Evolutionary conservation across 2,888 invertebrate species (phyloP).

Genomic region (Idaea biselata): DNA sequence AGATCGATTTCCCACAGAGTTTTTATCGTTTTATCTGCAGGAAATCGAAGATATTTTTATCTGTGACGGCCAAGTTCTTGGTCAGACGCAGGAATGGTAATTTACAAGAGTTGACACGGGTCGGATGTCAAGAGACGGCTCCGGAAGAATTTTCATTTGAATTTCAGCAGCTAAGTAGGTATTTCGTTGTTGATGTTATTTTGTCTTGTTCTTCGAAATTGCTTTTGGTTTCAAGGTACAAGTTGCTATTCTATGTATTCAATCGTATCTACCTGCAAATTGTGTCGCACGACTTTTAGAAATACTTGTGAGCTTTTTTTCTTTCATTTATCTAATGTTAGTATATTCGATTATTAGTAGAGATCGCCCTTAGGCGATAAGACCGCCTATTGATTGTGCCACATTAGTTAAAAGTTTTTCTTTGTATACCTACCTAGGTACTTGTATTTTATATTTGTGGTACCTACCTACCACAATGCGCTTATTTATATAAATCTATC

Average conservation of each 20-base stretch:
- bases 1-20: constrained; percentile 8
- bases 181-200: neutral
- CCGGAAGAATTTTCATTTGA: constrained; percentile 37
- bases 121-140: constrained; percentile 27
- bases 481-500: too few species aligned
- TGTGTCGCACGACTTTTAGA: too few species aligned
- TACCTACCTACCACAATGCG: too few species aligned
- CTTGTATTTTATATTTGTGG: too few species aligned
- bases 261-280: neutral
- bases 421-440: too few species aligned
- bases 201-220: neutral
- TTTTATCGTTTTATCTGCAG: constrained; percentile 13
- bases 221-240: neutral
- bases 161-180: constrained; percentile 10
- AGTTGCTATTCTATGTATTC: neutral
- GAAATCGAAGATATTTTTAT: constrained; percentile 7
- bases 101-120: constrained; percentile 35
- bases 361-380: too few species aligned
- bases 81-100: constrained; percentile 26
- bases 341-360: too few species aligned
- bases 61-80: constrained; percentile 3
- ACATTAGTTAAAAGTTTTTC: too few species aligned
- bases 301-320: too few species aligned
- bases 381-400: too few species aligned
- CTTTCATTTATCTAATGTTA: too few species aligned